Evolutionary conservation across 2,888 invertebrate genomes (phyloP).

Genomic region (Yponomeuta plumbellus): DNA sequence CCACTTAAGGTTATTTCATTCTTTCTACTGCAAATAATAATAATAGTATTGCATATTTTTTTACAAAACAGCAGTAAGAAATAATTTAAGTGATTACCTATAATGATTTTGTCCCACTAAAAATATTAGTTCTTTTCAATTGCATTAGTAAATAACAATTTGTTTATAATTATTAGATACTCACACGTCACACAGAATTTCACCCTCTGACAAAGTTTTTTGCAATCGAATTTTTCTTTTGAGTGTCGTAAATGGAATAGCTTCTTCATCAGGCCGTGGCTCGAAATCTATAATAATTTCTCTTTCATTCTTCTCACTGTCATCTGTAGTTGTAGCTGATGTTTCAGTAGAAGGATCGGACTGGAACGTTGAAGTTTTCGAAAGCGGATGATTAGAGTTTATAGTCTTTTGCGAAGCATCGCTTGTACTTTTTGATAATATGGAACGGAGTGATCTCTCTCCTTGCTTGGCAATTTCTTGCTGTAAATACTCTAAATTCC

Average conservation of each 20-base stretch:
- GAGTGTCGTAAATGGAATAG: slow-evolving; percentile 78
- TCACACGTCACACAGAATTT: slow-evolving; percentile 80
- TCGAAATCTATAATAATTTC: slow-evolving; percentile 94
- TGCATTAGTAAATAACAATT: too few relatives aligned
- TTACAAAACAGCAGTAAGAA: neutral
- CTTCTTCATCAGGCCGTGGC: slow-evolving; percentile 81
- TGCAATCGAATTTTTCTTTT: slow-evolving; percentile 72
- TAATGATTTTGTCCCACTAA: too few relatives aligned
- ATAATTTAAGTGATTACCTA: too few relatives aligned
- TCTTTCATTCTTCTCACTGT: slow-evolving; percentile 80
- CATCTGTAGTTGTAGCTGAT: slow-evolving; percentile 69
- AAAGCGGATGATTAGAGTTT: slow-evolving; percentile 58
- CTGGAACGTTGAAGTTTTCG: slow-evolving; percentile 71
- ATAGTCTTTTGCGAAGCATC: slow-evolving; percentile 64
- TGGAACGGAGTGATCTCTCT: slow-evolving; percentile 57
- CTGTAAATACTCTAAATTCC: slow-evolving; percentile 68
- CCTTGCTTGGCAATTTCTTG: slow-evolving; percentile 72
- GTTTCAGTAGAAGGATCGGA: slow-evolving; percentile 74
- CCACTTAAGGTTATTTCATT: slow-evolving; percentile 44
- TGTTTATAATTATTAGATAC: slow-evolving; percentile 27
- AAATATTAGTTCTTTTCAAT: too few relatives aligned
- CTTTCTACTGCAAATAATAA: slow-evolving; percentile 54
- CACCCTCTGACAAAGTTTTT: slow-evolving; percentile 89
- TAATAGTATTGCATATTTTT: neutral
- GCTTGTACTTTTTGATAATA: slow-evolving; percentile 64